phyloP scores from a whole-genome alignment of 2,113 vertebrate species.

The Blennius ocellaris region DNA sequence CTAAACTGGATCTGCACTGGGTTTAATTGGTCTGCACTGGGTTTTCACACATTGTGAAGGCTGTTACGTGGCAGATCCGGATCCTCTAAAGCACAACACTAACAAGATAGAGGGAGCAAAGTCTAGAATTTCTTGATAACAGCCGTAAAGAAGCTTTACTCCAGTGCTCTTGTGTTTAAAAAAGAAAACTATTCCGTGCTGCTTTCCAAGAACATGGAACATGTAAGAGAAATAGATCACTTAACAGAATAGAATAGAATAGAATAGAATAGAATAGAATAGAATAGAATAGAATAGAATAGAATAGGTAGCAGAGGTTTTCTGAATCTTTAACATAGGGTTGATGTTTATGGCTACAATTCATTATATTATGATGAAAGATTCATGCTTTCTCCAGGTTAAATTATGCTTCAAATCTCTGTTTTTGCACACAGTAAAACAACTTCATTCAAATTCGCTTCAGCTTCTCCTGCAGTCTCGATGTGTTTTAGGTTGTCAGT shows the following conservation, averaged over 20 bases:
- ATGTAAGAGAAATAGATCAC: too few relatives aligned
- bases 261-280: too few relatives aligned
- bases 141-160: neutral
- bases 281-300: too few relatives aligned
- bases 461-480: too few relatives aligned
- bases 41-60: neutral
- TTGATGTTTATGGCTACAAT: neutral
- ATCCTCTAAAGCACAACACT: neutral
- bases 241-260: too few relatives aligned
- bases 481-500: too few relatives aligned
- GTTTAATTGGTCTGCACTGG: constrained; percentile 12
- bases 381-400: neutral
- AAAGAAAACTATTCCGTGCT: too few relatives aligned
- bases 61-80: constrained; percentile 12
- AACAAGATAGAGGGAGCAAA: constrained; percentile 9
- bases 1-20: constrained; percentile 19
- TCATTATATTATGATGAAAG: neutral
- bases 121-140: neutral
- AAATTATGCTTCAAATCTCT: neutral
- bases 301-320: too few relatives aligned
- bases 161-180: too few relatives aligned
- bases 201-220: too few relatives aligned
- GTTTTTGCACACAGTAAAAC: neutral
- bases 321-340: neutral
- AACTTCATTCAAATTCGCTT: too few relatives aligned